Evolutionary conservation across 2,797 vertebrate species (phyloP).

Genomic region (Platyrinchus mystaceus): DNA sequence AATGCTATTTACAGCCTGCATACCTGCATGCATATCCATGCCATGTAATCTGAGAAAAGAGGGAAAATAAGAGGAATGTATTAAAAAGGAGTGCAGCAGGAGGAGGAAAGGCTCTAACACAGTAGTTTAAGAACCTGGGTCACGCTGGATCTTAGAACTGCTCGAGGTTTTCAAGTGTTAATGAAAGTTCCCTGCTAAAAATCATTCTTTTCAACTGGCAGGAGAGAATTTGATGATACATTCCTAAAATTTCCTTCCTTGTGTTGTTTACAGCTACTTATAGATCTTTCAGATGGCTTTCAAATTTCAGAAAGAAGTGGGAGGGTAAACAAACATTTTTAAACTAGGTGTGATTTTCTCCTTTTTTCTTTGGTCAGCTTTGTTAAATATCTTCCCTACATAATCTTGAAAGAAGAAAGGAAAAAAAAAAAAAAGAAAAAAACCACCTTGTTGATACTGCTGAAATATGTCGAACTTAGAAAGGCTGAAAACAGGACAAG

Average conservation of each 20-base stretch:
- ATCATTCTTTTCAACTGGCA: not conserved
- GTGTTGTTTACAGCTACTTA: not conserved
- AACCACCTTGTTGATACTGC: not conserved
- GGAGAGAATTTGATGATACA: not conserved
- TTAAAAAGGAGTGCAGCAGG: not conserved
- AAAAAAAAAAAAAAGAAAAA: too few relatives aligned
- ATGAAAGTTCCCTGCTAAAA: not conserved
- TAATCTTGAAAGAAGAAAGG: not conserved
- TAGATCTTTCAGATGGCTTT: not conserved
- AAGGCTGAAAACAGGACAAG: not conserved
- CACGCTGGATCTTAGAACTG: not conserved
- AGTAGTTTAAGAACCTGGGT: not conserved
- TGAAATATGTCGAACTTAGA: not conserved
- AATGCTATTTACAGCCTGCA: not conserved
- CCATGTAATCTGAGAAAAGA: not conserved
- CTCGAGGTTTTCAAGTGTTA: not conserved
- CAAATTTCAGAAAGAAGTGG: not conserved
- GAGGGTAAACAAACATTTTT: not conserved
- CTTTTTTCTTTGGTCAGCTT: not conserved
- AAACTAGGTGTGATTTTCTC: not conserved
- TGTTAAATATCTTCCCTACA: not conserved
- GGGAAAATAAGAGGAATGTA: not conserved
- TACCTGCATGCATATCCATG: not conserved
- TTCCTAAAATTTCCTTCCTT: not conserved
- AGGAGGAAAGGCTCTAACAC: not conserved